Evolutionary conservation across 2,113 vertebrate species (phyloP), one percentile per base, ranked within the genome.

Genomic region (Climacteris rufus): DNA sequence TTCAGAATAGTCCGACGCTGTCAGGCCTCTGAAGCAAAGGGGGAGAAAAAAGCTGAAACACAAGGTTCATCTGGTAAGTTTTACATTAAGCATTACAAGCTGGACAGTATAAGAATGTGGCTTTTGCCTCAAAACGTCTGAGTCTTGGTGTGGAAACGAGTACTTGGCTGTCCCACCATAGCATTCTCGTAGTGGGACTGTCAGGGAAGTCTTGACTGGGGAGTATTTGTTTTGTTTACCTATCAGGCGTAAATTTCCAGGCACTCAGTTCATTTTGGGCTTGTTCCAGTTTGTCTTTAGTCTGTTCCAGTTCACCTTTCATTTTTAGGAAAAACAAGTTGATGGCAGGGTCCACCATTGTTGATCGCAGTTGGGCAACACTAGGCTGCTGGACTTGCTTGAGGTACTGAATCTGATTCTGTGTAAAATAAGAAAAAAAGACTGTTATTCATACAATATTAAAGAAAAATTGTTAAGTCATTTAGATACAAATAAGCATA

Each of bases 191-290:
- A 99, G 99, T 99, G 99, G 99, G 99, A 99, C 98, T 99, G 98
- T 99, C 98, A 99, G 99, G 99, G 99, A 99, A 98, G 99, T 99
- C 99, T 99, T 99, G 99, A 99, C 99, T 99, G 98, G 98, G 98
- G 98, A 98, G 98, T 98, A 99, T 99, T 99, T 99, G 98, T 98
- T 99, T 99, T 99, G 99, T 99, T 99, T 99, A 99, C 99, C 99
- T 99, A 99, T 99, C 99, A 99, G 99, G 99, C 99, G 99, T 99
- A 99, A 99, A 99, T 98, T 99, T 99, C 99, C 99, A 99, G 99
- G 99, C 99, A 99, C 99, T 99, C 99, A 99, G 99, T 99, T 99
- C 99, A 99, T 99, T 99, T 99, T 99, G 99, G 98, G 99, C 99
- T 99, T 99, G 99, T 99, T 99, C 99, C 99, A 99, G 99, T 99